Evolutionary conservation across 2,113 vertebrate genomes (phyloP), one percentile per base, ranked within the genome.

Genomic region (Saccopteryx bilineata): DNA sequence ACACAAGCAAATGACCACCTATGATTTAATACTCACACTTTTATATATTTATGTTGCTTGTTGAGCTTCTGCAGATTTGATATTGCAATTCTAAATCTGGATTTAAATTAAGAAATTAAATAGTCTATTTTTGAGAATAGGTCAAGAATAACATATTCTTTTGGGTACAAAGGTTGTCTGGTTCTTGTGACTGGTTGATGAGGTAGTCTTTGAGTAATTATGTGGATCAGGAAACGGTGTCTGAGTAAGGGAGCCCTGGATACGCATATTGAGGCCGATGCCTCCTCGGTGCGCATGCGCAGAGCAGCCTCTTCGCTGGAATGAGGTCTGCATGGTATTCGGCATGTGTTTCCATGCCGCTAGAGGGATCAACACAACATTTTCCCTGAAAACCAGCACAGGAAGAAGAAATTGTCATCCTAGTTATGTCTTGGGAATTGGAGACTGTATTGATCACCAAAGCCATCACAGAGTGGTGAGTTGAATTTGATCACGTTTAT

Each of bases 221-320:
- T 7, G 4, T 1, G 54, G 6, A 9, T 28, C 0, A 4, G 80
- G 74, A 52, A 61, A 1, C 5, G 2, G 5, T 7, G 1, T 60
- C 58, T 58, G 46, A 14, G 1, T 28, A 23, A 66, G 39, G 7
- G 50, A 50, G 21, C 5, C 60, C 23, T 1, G 19, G 5, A 24
- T 3, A 28, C 15, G 14, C 33, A 7, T 0, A 8, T 0, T 1
- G 10, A 74, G 17, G 50, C 24, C 14, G 50, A 12, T 3, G 17
- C 63, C 1, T 28, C 54, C 19, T 61, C 28, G 0, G 1, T 0
- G n/a, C 24, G 26, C 28, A 28, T 75, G 69, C 0, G 0, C 58
- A 92, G 31, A 75, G 26, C 12, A 75, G 31, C 18, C 0, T 0
- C 24, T 5, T 3, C 5, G 5, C 52, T 17, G 0, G 26, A 26